Evolutionary conservation across 2,888 invertebrate genomes (phyloP).

Genomic region (Andrena dorsata): DNA sequence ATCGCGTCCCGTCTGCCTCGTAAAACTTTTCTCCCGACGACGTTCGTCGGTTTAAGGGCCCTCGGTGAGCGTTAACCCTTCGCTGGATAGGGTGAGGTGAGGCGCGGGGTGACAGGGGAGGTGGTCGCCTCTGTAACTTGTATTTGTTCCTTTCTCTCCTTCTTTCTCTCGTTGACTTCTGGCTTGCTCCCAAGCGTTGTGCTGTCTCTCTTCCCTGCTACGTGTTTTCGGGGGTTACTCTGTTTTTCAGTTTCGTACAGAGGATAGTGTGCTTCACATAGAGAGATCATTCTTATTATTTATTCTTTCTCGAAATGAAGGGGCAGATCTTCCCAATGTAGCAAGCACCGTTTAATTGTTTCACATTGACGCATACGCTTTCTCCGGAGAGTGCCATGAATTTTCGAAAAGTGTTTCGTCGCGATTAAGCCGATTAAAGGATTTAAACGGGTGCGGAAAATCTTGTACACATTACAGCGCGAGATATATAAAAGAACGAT

Average conservation of each 20-base stretch:
- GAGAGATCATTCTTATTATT: too few relatives aligned
- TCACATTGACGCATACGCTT: too few relatives aligned
- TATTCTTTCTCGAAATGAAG: too few relatives aligned
- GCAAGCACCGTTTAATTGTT: too few relatives aligned
- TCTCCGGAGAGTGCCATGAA: too few relatives aligned
- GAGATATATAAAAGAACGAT: too few relatives aligned
- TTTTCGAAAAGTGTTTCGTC: too few relatives aligned
- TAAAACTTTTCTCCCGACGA: conserved; percentile 14
- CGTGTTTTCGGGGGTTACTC: background rate
- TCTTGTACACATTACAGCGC: too few relatives aligned
- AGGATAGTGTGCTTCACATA: too few relatives aligned
- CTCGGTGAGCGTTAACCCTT: conserved; percentile 51
- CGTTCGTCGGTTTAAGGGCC: conserved; percentile 32
- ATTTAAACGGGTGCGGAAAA: too few relatives aligned
- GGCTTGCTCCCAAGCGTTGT: background rate
- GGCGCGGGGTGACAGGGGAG: background rate
- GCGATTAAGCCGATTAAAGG: too few relatives aligned
- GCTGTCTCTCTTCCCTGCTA: background rate
- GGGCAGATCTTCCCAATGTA: too few relatives aligned
- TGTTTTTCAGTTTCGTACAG: background rate
- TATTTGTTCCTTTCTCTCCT: background rate
- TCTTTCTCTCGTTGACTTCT: background rate
- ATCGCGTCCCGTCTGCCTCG: conserved; percentile 39
- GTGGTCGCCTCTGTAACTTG: background rate
- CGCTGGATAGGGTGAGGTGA: conserved; percentile 29